Percentiles rank a stretch among this genome's conserved stretches.
Evolutionary conservation across 2,888 invertebrate genomes (phyloP).

Genomic region (Prenolepis imparis): DNA sequence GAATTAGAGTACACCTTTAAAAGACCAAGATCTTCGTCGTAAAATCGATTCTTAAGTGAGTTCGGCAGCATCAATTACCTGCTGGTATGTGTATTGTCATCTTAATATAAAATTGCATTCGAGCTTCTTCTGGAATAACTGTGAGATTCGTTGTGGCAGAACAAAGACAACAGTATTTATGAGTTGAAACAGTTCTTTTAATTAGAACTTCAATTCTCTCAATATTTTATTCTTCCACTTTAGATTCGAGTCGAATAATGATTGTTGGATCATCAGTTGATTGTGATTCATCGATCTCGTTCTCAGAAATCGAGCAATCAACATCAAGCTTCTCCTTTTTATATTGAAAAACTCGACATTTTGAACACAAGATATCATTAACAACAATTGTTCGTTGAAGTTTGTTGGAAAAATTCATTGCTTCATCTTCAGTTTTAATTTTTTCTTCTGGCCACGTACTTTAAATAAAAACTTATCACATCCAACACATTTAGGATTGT

Average conservation of each 20-base stretch:
- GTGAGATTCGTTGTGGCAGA: conserved; percentile 44
- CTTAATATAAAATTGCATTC: conserved; percentile 59
- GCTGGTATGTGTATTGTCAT: conserved; percentile 64
- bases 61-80: conserved; percentile 71
- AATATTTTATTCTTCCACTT: conserved; percentile 29
- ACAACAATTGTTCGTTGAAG: neutral
- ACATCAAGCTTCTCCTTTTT: too few species aligned
- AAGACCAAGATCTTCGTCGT: conserved; percentile 60
- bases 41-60: conserved; percentile 69
- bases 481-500: too few species aligned
- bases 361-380: neutral
- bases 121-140: conserved; percentile 55
- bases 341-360: neutral
- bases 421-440: too few species aligned
- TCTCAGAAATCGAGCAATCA: neutral
- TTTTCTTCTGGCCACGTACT: too few species aligned
- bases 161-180: conserved; percentile 68
- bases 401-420: too few species aligned
- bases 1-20: conserved; percentile 53
- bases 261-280: conserved; percentile 17
- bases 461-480: too few species aligned
- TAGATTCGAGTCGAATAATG: conserved; percentile 46
- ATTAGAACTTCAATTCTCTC: conserved; percentile 53
- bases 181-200: conserved; percentile 66
- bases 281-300: neutral